These are phyloP conservation scores for Centropristis striata DNA, from an alignment of 2,113 vertebrate species.

Conservation along the genomic window DNA sequence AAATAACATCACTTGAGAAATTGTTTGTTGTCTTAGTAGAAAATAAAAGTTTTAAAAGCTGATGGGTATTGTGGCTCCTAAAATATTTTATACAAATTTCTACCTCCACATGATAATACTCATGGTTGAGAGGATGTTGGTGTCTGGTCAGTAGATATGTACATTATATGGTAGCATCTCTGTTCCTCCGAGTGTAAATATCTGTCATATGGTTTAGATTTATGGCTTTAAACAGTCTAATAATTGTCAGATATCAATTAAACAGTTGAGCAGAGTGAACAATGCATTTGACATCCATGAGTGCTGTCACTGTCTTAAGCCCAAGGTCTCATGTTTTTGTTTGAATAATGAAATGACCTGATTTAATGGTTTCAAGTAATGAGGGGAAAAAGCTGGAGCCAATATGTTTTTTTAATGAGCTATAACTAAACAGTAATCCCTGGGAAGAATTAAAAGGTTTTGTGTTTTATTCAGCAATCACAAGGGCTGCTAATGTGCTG, in stretches of 20 bases:
- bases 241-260: slow-evolving; percentile 44
- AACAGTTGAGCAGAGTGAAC: slow-evolving; percentile 23
- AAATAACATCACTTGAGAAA: too few species aligned
- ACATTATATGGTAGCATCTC: neutral
- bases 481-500: slow-evolving; percentile 46
- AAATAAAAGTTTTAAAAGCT: too few species aligned
- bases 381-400: slow-evolving; percentile 20
- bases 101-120: too few species aligned
- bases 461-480: slow-evolving; percentile 71
- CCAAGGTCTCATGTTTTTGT: slow-evolving; percentile 49
- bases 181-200: neutral
- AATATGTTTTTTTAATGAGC: slow-evolving; percentile 65
- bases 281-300: slow-evolving; percentile 26
- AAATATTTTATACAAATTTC: too few species aligned
- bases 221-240: neutral
- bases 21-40: too few species aligned
- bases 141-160: too few species aligned
- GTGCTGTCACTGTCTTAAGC: slow-evolving; percentile 45
- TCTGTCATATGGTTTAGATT: neutral
- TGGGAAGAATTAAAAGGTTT: slow-evolving; percentile 69
- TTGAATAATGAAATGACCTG: slow-evolving; percentile 64
- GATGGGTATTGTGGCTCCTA: too few species aligned
- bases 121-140: too few species aligned
- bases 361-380: slow-evolving; percentile 70
- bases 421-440: slow-evolving; percentile 68